Evolutionary conservation across 2,797 vertebrate species (phyloP).

Genomic region (Australoheros facetus): DNA sequence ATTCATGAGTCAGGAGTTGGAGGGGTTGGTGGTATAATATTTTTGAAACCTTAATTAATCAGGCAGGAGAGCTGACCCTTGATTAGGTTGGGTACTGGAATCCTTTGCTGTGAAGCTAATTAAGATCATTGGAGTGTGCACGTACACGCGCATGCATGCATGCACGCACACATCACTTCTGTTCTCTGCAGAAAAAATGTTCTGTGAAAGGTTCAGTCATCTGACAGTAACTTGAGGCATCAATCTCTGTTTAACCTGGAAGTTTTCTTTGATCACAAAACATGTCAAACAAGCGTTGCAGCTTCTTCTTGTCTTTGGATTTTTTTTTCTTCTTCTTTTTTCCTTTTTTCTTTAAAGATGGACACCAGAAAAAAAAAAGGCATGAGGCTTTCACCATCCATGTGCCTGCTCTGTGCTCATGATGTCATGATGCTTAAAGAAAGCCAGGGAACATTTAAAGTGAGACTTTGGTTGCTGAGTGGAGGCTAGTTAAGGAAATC

Average conservation of each 20-base stretch:
- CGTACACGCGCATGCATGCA: not conserved
- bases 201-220: conserved; percentile 40
- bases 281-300: not conserved
- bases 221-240: conserved; percentile 39
- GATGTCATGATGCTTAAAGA: conserved; percentile 63
- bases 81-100: conserved; percentile 13
- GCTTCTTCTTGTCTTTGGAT: too few relatives aligned
- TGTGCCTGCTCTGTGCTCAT: conserved; percentile 15
- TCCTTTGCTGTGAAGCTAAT: conserved; percentile 30
- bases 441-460: conserved; percentile 65
- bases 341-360: not conserved
- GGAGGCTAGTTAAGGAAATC: conserved; percentile 67
- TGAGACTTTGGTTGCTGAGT: conserved; percentile 45
- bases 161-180: not conserved
- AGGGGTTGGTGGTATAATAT: conserved; percentile 15
- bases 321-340: too few relatives aligned
- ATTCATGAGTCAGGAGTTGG: conserved; percentile 55
- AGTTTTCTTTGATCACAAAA: conserved; percentile 12
- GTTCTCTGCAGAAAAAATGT: conserved; percentile 11
- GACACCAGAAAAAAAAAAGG: not conserved
- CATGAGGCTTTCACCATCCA: not conserved
- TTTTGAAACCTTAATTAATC: conserved; percentile 50
- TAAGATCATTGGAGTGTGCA: not conserved
- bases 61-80: not conserved
- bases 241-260: not conserved